Evolutionary conservation across 2,888 invertebrate genomes (phyloP).

Genomic region (Pherbina coryleti): DNA sequence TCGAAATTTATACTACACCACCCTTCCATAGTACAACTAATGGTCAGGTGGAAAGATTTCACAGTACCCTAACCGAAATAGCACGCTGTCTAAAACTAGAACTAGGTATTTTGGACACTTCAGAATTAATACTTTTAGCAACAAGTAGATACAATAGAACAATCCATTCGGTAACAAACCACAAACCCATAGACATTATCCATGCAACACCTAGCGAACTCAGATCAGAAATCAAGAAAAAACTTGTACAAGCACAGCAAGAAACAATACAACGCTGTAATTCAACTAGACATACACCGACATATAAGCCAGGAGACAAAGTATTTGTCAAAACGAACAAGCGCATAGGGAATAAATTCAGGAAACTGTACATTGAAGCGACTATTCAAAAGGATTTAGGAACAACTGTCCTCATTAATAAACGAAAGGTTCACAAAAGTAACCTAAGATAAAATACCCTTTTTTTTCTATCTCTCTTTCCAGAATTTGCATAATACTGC

Average conservation of each 20-base stretch:
- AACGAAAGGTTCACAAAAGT: background rate
- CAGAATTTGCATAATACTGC: too few relatives aligned
- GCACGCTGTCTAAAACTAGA: slow-evolving; percentile 45
- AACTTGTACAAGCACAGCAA: slow-evolving; percentile 26
- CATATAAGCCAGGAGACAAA: background rate
- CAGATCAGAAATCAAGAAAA: too few relatives aligned
- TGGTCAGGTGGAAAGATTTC: slow-evolving; percentile 43
- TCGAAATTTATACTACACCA: slow-evolving; percentile 29
- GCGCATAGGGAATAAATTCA: background rate
- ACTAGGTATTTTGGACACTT: slow-evolving; percentile 40
- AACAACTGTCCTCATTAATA: background rate
- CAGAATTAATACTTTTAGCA: slow-evolving; percentile 38
- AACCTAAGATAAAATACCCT: background rate
- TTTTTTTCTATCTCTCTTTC: background rate
- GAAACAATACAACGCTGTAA: slow-evolving; percentile 34
- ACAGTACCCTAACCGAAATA: slow-evolving; percentile 43
- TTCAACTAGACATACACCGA: slow-evolving; percentile 20
- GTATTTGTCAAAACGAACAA: background rate
- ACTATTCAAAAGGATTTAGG: background rate
- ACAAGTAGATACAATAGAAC: slow-evolving; percentile 42
- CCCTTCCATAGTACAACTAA: slow-evolving; percentile 45
- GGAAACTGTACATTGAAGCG: background rate
- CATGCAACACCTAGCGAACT: background rate
- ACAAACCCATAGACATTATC: slow-evolving; percentile 31
- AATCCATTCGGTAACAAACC: slow-evolving; percentile 41